These are phyloP conservation scores for Ectobius pallidus DNA, from an alignment of 2,888 invertebrate genomes.

Conservation along the genomic window DNA sequence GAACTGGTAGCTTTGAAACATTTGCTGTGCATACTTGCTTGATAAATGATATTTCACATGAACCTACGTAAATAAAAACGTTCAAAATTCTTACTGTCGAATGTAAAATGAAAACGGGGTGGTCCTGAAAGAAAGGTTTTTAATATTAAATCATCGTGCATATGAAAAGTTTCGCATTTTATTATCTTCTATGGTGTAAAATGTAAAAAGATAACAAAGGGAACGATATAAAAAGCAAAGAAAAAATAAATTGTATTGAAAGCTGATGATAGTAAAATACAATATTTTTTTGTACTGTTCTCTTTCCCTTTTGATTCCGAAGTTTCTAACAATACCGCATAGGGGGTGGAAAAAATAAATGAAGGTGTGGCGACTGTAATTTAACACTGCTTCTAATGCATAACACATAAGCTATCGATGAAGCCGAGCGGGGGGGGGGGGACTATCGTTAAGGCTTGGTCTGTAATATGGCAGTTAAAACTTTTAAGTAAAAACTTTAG, in stretches of 20 bases:
- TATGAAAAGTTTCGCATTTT: background rate
- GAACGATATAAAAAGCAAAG: background rate
- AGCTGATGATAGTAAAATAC: constrained; percentile 14
- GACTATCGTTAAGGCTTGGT: no score
- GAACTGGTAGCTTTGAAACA: background rate
- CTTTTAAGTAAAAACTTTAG: no score
- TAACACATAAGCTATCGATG: constrained; percentile 31
- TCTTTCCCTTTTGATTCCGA: background rate
- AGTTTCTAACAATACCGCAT: constrained; percentile 12
- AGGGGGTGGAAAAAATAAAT: constrained; percentile 27
- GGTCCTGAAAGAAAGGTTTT: background rate
- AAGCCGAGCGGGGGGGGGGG: no score
- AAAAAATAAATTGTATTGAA: constrained; percentile 24
- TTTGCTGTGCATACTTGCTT: no score
- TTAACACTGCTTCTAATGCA: constrained; percentile 22
- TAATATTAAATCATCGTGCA: constrained; percentile 17
- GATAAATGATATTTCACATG: constrained; percentile 11
- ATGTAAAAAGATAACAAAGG: background rate
- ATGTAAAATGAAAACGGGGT: background rate
- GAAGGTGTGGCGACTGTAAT: constrained; percentile 17
- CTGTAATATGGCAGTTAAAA: no score
- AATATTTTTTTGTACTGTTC: constrained; percentile 3
- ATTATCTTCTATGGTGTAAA: background rate
- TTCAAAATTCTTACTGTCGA: constrained; percentile 9
- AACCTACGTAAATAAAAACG: constrained; percentile 3